Base-by-base conservation (phyloP, 64 coral and sea anemone genomes). In the Hydrozoanthus tunicans region DNA sequence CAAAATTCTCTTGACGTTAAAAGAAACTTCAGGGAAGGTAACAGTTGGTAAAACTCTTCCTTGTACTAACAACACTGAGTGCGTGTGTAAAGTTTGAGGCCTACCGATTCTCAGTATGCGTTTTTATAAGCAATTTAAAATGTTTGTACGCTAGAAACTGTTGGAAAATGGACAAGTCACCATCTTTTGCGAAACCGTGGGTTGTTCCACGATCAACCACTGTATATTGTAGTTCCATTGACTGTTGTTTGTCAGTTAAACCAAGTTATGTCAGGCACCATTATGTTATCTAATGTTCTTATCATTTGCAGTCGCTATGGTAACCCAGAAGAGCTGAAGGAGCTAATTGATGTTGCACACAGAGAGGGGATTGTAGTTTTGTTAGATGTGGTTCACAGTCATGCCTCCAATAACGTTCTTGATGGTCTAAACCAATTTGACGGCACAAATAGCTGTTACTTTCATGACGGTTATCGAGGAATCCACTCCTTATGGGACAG, bases 361-460 rank as follows among this genome's bases (percentile, higher is more conserved):
- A 86, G 89, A 7, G 70, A 99, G 62, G 97, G 97, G 52, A 96
- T 99, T 75, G 14, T 96, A 57, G 97, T 99, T 3, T 75, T 99
- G 11, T 93, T 99, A 25, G 97, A 99, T 76, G 91, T 99, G 12
- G 94, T 99, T 57, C 97, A 99, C 65, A 99, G 97, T 56, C 97
- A 99, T 71, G 84, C 94, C 11, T 92, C 91, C n/a, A 99, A 99
- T 60, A 99, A 99, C 85, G 94, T 95, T 7, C 91, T 99, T 74
- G 97, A 99, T 94, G 97, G 97, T 7, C 59, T 99, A 5, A 99
- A 99, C 80, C 83, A 96, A 77, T 99, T 99, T 92, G 97, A 99
- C 69, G 97, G 97, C 1, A 94, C 97, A 15, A 73, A 92, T 59
- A 91, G 94, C 58, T 96, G 97, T 75, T 94, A 99, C 91, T 99